A percentile compares a stretch with the other conserved stretches of the same genome.
Conservation (phyloP, 2,113 vertebrate species). For the Nibea albiflora region DNA sequence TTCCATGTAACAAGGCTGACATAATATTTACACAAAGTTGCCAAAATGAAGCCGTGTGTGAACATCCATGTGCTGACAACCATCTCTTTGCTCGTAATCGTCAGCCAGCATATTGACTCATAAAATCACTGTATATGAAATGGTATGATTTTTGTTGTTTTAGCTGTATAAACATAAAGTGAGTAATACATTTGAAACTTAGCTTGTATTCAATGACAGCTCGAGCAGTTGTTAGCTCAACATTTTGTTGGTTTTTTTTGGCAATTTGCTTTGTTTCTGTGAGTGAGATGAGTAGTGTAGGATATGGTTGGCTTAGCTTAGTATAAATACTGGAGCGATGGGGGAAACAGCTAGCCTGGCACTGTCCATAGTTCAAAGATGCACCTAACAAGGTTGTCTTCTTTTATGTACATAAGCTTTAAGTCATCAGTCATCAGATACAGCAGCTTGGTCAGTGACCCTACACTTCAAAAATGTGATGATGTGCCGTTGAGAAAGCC, state of each 20-base stretch:
- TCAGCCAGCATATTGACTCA: conserved; percentile 28
- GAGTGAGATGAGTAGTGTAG: neutral
- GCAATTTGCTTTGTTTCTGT: conserved; percentile 12
- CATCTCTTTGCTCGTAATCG: neutral
- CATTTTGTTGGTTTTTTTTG: no score
- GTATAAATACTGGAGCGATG: conserved; percentile 22
- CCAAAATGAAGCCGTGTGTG: conserved; percentile 23
- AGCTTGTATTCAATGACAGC: neutral
- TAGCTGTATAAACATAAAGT: conserved; percentile 23
- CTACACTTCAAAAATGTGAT: no score
- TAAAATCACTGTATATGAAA: conserved; percentile 2
- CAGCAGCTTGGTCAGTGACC: no score
- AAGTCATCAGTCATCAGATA: no score
- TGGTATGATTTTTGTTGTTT: conserved; percentile 15
- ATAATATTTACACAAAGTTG: conserved; percentile 36
- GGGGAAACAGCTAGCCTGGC: neutral
- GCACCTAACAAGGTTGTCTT: neutral
- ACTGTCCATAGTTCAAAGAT: neutral
- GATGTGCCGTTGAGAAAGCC: no score
- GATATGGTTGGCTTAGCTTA: conserved; percentile 39
- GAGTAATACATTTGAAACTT: neutral
- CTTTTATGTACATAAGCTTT: neutral
- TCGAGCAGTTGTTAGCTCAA: neutral
- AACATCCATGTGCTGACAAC: neutral
- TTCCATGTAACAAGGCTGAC: conserved; percentile 19